These are phyloP conservation scores for Orchestes rusci DNA, from an alignment of 2,888 invertebrate genomes.

Conservation along the genomic window DNA sequence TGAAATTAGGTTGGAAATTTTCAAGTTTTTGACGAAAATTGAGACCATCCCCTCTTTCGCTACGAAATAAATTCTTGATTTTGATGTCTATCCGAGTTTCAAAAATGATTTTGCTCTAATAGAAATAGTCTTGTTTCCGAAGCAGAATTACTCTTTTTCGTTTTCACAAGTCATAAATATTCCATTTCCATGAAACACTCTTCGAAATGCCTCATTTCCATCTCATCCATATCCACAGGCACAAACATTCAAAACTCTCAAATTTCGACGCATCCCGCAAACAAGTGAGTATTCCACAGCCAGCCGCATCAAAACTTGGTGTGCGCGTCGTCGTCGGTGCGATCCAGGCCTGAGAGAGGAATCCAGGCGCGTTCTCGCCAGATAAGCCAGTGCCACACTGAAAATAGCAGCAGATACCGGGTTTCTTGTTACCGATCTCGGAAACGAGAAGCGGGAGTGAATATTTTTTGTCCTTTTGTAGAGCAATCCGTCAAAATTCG, in stretches of 20 bases:
- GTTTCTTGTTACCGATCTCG: constrained; percentile 20
- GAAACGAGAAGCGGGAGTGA: constrained; percentile 22
- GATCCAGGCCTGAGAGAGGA: constrained; percentile 10
- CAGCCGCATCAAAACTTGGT: constrained; percentile 34
- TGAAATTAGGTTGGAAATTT: constrained; percentile 6
- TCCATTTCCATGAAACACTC: too few relatives aligned
- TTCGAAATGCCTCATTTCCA: too few relatives aligned
- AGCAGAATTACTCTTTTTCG: too few relatives aligned
- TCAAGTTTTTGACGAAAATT: too few relatives aligned
- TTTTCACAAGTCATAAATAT: too few relatives aligned
- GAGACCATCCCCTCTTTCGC: neutral
- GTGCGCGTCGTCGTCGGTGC: constrained; percentile 28
- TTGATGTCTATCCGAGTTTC: neutral
- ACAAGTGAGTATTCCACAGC: too few relatives aligned
- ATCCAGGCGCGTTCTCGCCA: constrained; percentile 15
- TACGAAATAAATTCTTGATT: neutral
- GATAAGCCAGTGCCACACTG: constrained; percentile 22
- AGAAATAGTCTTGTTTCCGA: too few relatives aligned
- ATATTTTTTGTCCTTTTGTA: constrained; percentile 19
- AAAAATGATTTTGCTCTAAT: neutral
- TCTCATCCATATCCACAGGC: too few relatives aligned
- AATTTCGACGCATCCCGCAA: constrained; percentile 31
- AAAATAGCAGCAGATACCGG: constrained; percentile 20
- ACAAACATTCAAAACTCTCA: too few relatives aligned
- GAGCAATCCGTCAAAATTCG: constrained; percentile 10